Evolutionary conservation across 2,888 invertebrate species (phyloP).

Genomic region (Drosophila paranaensis): DNA sequence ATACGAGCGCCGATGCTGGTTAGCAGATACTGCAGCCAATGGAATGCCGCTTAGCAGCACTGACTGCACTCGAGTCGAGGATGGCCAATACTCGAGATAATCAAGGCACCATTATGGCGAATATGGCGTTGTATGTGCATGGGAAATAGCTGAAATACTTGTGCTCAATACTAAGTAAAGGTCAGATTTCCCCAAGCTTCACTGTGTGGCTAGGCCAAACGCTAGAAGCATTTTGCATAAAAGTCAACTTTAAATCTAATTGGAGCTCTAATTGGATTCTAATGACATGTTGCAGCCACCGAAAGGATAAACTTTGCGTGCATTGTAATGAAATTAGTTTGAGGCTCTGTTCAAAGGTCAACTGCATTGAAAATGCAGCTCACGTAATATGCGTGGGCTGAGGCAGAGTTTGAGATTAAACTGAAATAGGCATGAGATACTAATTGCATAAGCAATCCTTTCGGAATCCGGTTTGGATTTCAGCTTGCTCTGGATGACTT

Average conservation of each 20-base stretch:
- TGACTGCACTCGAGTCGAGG: conserved; percentile 16
- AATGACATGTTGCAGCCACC: not conserved
- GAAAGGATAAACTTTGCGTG: not conserved
- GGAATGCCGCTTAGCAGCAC: conserved; percentile 2
- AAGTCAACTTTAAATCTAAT: not conserved
- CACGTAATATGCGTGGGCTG: not conserved
- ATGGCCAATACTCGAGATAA: conserved; percentile 17
- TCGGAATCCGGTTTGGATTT: too few relatives aligned
- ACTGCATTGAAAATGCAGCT: not conserved
- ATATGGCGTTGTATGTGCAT: not conserved
- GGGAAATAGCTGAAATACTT: conserved; percentile 4
- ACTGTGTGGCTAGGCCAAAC: not conserved
- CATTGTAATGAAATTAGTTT: not conserved
- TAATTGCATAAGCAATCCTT: not conserved
- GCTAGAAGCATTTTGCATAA: not conserved
- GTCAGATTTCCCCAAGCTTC: not conserved
- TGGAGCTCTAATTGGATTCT: not conserved
- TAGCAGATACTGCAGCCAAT: not conserved
- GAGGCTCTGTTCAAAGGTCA: not conserved
- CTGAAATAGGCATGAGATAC: too few relatives aligned
- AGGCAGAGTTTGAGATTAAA: not conserved
- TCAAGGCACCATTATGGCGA: conserved; percentile 7
- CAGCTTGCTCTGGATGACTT: not conserved
- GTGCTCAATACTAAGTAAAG: not conserved
- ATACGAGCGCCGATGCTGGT: not conserved